phyloP scores from a whole-genome alignment of 2,888 invertebrate species.

The Matsumyia berberina region DNA sequence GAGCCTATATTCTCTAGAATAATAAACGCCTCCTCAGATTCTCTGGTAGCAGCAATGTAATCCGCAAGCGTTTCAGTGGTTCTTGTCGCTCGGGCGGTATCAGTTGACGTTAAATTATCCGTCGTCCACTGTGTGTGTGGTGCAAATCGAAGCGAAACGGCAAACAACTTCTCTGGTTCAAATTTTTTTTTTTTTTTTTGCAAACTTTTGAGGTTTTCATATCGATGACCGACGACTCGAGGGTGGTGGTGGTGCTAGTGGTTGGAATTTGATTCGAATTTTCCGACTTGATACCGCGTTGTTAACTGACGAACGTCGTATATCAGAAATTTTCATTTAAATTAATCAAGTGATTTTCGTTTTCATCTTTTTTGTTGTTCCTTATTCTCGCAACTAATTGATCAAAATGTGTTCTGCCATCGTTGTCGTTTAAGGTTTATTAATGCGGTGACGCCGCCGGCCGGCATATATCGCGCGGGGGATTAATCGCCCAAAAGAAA shows the following conservation, averaged over 20 bases:
- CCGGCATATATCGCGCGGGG: conserved; percentile 38
- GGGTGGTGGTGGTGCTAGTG: conserved; percentile 1
- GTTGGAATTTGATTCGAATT: conserved; percentile 46
- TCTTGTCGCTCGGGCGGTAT: conserved; percentile 67
- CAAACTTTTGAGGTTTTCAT: conserved; percentile 34
- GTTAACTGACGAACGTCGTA: neutral
- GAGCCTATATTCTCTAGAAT: conserved; percentile 5
- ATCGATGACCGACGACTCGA: conserved; percentile 2
- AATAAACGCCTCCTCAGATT: neutral
- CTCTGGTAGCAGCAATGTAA: conserved; percentile 41
- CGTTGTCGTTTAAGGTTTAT: conserved; percentile 46
- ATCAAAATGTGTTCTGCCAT: conserved; percentile 33
- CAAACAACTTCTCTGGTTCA: neutral
- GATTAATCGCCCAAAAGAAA: conserved; percentile 7
- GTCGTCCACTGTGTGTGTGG: conserved; percentile 15
- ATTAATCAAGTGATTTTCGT: conserved; percentile 22
- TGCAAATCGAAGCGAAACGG: conserved; percentile 45
- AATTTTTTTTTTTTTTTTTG: conserved; percentile 28
- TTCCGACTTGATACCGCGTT: conserved; percentile 39
- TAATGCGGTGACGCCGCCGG: conserved; percentile 31
- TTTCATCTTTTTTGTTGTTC: conserved; percentile 1
- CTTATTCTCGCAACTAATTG: conserved; percentile 50
- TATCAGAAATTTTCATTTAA: conserved; percentile 7
- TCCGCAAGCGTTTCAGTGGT: conserved; percentile 59
- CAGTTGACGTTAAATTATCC: conserved; percentile 66